Evolutionary conservation across 1,140 invertebrate genomes (phyloP).

Genomic region (Drosophila pruinosa): DNA sequence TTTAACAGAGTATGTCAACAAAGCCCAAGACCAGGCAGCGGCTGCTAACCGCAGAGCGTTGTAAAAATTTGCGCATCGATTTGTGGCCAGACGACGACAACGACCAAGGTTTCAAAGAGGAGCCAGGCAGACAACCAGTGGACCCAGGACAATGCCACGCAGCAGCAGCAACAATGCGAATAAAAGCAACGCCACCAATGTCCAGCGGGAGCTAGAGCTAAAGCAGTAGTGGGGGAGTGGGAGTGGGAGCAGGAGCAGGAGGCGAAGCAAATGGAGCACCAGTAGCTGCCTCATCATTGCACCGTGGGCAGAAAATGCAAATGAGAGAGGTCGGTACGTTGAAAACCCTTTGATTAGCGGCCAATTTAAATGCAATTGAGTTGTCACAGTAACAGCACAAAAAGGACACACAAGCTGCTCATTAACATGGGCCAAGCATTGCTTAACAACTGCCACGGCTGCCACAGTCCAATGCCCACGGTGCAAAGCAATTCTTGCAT

Average conservation of each 20-base stretch:
- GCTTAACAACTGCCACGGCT: slow-evolving; percentile 25
- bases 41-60: slow-evolving; percentile 66
- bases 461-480: slow-evolving; percentile 33
- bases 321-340: slow-evolving; percentile 39
- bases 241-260: not conserved
- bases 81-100: slow-evolving; percentile 67
- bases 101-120: slow-evolving; percentile 39
- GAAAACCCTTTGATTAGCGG: slow-evolving; percentile 65
- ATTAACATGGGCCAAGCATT: slow-evolving; percentile 38
- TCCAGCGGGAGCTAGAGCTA: slow-evolving; percentile 25
- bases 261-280: not conserved
- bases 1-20: slow-evolving; percentile 19
- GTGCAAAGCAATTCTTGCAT: slow-evolving; percentile 44
- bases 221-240: not conserved
- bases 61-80: slow-evolving; percentile 79
- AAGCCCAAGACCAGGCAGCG: slow-evolving; percentile 19
- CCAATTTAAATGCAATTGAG: slow-evolving; percentile 75
- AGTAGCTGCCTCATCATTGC: slow-evolving; percentile 39
- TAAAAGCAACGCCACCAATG: slow-evolving; percentile 19
- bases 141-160: slow-evolving; percentile 30
- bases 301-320: slow-evolving; percentile 71
- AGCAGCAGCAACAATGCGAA: slow-evolving; percentile 34
- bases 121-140: not conserved
- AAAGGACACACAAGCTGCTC: slow-evolving; percentile 18
- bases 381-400: slow-evolving; percentile 21